Conservation (phyloP, 2,113 vertebrate genomes). For the Pseudorasbora parva region DNA sequence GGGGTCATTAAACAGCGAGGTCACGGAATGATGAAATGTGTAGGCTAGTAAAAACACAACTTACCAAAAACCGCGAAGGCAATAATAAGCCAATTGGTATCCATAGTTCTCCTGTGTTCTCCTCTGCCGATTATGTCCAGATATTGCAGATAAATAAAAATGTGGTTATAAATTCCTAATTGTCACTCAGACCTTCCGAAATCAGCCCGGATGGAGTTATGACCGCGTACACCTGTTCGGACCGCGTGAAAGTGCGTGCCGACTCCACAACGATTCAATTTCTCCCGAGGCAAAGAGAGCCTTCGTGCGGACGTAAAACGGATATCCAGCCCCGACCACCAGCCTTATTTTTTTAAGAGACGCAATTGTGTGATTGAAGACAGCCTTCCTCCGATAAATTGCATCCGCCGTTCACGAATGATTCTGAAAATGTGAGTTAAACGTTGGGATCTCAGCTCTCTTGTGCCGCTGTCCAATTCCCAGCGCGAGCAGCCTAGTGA, state of each 20-base stretch:
- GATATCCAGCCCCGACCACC: conserved; percentile 9
- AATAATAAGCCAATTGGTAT: conserved; percentile 70
- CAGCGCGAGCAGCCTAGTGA: conserved; percentile 17
- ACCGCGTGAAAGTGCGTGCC: conserved; percentile 12
- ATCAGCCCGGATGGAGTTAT: neutral
- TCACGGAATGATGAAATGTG: neutral
- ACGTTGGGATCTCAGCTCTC: neutral
- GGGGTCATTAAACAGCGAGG: neutral
- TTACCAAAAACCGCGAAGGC: conserved; percentile 73
- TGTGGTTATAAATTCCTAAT: conserved; percentile 27
- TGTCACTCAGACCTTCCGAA: neutral
- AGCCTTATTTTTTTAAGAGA: neutral
- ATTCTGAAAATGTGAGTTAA: neutral
- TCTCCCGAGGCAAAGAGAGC: neutral
- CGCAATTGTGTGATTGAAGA: neutral
- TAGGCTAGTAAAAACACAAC: conserved; percentile 57
- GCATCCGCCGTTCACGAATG: neutral
- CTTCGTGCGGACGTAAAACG: neutral
- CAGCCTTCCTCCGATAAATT: conserved; percentile 1
- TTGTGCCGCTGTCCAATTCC: neutral
- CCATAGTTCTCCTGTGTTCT: conserved; percentile 67
- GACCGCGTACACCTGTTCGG: conserved; percentile 32
- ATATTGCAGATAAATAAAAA: neutral
- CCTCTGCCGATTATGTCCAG: neutral
- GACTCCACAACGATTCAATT: conserved; percentile 23